Evolutionary conservation across 2,888 invertebrate species (phyloP), one percentile per base, ranked within the genome.

Genomic region (Plutella xylostella): DNA sequence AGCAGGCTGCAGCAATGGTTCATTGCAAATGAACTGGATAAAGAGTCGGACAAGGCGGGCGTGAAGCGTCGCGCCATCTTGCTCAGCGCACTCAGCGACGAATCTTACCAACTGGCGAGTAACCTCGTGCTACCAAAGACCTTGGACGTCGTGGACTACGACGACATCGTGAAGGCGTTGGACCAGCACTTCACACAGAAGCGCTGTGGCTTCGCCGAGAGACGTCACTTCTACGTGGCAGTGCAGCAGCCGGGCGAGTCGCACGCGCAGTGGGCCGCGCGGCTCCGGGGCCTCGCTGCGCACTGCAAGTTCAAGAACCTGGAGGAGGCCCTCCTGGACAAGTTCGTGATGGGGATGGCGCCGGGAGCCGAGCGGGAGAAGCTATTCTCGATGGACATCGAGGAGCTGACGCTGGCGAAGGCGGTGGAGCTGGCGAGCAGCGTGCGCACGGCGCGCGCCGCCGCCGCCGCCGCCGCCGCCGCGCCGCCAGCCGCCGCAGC

Each of bases 291-390:
- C 3, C 44, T 47, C 4, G 45, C 47, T 4, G 47, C 47, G 11
- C 45, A 47, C 28, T 47, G 47, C 21, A 18, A 20, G 19, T 47
- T 47, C n/a, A n/a, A n/a, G n/a, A n/a, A n/a, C n/a, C 40, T 47
- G 15, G 42, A 47, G 42, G 25, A 47, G 14, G 14, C 40, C n/a
- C n/a, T n/a, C 4, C 33, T 44, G 6, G 42, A 47, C 18, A 44
- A 45, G 25, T 47, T 47, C 38, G 45, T n/a, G n/a, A n/a, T n/a
- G n/a, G n/a, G n/a, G n/a, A n/a, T 47, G 40, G 43, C 43, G 47
- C 5, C 30, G 43, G 43, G 9, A 6, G 20, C 18, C 18, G 47
- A 47, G 20, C 44, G 45, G 1, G 47, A 47, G 11, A 44, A 47
- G 18, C 12, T 47, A 6, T 48, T 48, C 31, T 14, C 40, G 2